A percentile compares a stretch with the other conserved stretches of the same genome.
phyloP scores from a whole-genome alignment of 2,888 invertebrate genomes.

The Gryllus longicercus region DNA sequence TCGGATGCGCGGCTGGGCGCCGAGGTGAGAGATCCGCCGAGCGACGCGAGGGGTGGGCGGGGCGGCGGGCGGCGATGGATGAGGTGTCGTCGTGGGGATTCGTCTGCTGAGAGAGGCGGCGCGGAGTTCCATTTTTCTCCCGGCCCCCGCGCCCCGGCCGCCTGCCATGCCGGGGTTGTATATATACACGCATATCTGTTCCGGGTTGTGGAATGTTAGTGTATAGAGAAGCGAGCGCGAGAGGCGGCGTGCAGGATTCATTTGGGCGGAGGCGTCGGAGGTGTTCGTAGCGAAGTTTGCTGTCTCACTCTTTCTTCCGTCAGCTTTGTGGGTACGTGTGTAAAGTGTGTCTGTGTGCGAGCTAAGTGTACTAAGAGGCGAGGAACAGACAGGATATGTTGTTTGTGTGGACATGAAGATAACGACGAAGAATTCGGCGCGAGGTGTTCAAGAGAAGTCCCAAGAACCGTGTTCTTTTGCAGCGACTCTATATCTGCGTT shows the following conservation, averaged over 20 bases:
- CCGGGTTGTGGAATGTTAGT: slow-evolving; percentile 17
- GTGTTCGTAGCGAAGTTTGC: too few species aligned
- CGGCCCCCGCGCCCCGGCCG: not conserved
- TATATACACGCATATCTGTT: not conserved
- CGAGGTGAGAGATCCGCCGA: too few species aligned
- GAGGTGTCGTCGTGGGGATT: not conserved
- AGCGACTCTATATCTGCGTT: too few species aligned
- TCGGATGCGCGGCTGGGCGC: too few species aligned
- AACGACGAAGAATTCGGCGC: too few species aligned
- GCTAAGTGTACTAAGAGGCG: too few species aligned
- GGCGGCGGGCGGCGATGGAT: not conserved
- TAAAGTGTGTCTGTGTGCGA: slow-evolving; percentile 45
- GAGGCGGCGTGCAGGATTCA: too few species aligned
- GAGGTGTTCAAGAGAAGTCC: too few species aligned
- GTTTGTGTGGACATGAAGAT: too few species aligned
- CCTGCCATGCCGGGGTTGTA: not conserved
- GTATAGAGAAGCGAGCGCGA: not conserved
- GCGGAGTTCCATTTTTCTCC: not conserved
- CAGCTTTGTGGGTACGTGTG: slow-evolving; percentile 53
- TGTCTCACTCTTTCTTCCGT: slow-evolving; percentile 39
- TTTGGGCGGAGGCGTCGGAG: too few species aligned
- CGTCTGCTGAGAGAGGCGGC: not conserved
- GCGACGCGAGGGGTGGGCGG: not conserved
- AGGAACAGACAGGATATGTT: too few species aligned
- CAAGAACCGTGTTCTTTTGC: too few species aligned